Percentiles rank a stretch among this genome's conserved stretches.
These are phyloP conservation scores for Azemiops feae DNA, from an alignment of 2,113 vertebrate genomes.

Conservation along the genomic window DNA sequence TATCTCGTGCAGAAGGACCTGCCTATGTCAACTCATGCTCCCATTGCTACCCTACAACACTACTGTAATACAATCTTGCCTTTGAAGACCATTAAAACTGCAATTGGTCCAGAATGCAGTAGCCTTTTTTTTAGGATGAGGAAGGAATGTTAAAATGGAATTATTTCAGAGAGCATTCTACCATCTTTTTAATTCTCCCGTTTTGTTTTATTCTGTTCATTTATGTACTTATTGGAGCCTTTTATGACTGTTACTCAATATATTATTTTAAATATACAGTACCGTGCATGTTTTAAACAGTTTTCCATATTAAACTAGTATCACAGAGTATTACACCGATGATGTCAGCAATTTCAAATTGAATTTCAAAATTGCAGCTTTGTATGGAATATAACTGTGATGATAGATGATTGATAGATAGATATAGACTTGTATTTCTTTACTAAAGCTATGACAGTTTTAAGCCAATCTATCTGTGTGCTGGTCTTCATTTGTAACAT, in stretches of 20 bases:
- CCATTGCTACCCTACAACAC: background rate
- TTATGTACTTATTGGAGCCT: background rate
- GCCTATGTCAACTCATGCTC: background rate
- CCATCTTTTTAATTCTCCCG: background rate
- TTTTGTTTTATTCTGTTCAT: background rate
- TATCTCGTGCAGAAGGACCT: background rate
- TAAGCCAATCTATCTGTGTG: background rate
- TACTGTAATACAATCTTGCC: background rate
- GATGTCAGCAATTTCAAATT: background rate
- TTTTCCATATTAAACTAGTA: background rate
- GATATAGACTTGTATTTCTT: background rate
- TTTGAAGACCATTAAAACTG: no score
- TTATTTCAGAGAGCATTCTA: background rate
- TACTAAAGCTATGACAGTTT: background rate
- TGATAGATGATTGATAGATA: background rate
- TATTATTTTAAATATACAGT: background rate
- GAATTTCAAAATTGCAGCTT: background rate
- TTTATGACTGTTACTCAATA: background rate
- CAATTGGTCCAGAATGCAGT: no score
- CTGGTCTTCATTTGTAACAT: background rate
- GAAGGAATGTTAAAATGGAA: no score
- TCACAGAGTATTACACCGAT: background rate
- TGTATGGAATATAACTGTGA: background rate
- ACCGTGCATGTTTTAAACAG: background rate
- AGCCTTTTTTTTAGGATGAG: no score